phyloP scores from a whole-genome alignment of 2,113 vertebrate genomes.

The Danio rerio region DNA sequence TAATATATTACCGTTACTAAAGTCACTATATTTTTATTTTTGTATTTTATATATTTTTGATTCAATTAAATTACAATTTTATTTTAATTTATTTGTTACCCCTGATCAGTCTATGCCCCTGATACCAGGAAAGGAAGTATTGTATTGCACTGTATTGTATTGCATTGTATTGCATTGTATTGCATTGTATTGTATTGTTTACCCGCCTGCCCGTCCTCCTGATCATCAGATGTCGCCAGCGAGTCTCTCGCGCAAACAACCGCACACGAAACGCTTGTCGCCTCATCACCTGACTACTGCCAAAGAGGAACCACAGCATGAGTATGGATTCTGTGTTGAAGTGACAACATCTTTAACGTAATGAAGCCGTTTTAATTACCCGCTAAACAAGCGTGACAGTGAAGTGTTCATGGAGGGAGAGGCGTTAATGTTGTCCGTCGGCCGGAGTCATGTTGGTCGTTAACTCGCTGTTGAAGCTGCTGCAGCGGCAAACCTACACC shows the following conservation, averaged over 20 bases:
- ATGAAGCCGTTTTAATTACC: conserved; percentile 41
- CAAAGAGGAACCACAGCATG: conserved; percentile 58
- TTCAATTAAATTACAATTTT: too few relatives aligned
- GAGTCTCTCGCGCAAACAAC: neutral
- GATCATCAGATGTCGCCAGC: conserved; percentile 56
- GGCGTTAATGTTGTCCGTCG: conserved; percentile 69
- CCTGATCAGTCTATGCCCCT: too few relatives aligned
- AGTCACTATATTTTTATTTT: too few relatives aligned
- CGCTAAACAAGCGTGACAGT: neutral
- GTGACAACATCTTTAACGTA: conserved; percentile 37
- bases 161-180: too few relatives aligned
- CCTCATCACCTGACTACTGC: neutral
- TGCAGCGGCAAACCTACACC: conserved; percentile 96
- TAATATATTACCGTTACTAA: too few relatives aligned
- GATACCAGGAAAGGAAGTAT: too few relatives aligned
- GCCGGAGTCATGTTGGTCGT: conserved; percentile 85
- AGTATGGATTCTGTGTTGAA: conserved; percentile 54
- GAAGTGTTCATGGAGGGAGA: conserved; percentile 65
- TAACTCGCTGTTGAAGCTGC: conserved; percentile 86
- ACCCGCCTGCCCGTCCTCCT: neutral
- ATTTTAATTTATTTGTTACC: too few relatives aligned
- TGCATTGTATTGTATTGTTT: too few relatives aligned
- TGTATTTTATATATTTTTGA: too few relatives aligned
- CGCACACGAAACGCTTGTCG: neutral
- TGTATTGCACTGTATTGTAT: too few relatives aligned